A percentile compares a stretch with the other conserved stretches of the same genome.
These are phyloP conservation scores for Meriones psammophilus DNA, from an alignment of 2,797 vertebrate species.

Conservation along the genomic window DNA sequence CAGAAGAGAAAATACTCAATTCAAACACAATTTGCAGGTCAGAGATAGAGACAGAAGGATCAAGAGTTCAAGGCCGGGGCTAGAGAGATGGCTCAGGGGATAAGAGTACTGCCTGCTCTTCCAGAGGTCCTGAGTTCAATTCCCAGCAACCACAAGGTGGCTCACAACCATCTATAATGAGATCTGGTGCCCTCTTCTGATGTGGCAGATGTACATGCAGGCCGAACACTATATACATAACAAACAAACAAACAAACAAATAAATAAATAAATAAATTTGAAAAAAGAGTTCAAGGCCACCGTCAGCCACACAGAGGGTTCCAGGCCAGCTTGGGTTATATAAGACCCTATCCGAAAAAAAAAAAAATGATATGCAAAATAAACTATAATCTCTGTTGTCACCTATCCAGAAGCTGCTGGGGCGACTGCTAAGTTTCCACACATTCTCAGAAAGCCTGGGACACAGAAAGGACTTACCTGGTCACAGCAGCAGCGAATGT, in stretches of 20 bases:
- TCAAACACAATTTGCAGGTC: neutral
- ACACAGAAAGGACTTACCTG: conserved; percentile 86
- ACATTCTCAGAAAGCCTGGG: accelerated
- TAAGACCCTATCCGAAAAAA: neutral
- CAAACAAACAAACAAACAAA: too few relatives aligned
- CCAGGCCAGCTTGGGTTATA: neutral
- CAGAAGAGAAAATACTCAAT: neutral
- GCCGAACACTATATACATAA: too few relatives aligned
- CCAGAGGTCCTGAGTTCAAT: too few relatives aligned
- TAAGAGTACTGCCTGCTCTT: too few relatives aligned
- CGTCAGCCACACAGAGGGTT: neutral
- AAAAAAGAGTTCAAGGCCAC: too few relatives aligned
- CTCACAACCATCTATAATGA: too few relatives aligned
- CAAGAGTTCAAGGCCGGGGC: neutral
- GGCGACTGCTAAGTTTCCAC: accelerated
- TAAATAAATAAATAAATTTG: too few relatives aligned
- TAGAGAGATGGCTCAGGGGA: too few relatives aligned
- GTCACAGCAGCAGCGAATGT: conserved; percentile 97
- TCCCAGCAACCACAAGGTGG: too few relatives aligned
- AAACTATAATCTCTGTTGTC: neutral
- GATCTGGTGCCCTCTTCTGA: too few relatives aligned
- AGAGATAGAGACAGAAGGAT: neutral
- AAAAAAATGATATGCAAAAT: neutral
- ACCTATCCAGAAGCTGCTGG: neutral
- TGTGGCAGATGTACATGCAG: too few relatives aligned